Conservation (phyloP, 2,797 vertebrate species). For the Gymnothorax javanicus region DNA sequence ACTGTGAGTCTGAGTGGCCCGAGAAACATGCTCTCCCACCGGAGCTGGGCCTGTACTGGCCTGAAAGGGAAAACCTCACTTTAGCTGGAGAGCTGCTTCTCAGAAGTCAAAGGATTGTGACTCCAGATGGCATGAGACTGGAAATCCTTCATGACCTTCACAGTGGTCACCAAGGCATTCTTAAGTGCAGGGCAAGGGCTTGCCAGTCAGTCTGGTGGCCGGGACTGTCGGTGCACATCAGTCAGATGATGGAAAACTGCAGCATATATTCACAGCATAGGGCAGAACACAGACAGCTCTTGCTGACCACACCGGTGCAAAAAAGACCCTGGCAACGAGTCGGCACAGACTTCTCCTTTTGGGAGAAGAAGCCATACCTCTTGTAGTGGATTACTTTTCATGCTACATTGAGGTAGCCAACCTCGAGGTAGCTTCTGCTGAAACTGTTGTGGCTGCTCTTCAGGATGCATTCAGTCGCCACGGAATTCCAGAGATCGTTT, state of each 20-base stretch:
- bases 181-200: slow-evolving; percentile 44
- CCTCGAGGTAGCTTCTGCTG: slow-evolving; percentile 24
- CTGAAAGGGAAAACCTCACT: slow-evolving; percentile 27
- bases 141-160: slow-evolving; percentile 18
- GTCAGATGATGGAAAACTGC: too few species aligned
- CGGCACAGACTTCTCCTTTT: slow-evolving; percentile 42
- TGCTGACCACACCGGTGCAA: slow-evolving; percentile 37
- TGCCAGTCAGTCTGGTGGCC: too few species aligned
- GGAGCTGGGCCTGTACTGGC: slow-evolving; percentile 28
- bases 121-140: slow-evolving; percentile 30
- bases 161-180: slow-evolving; percentile 36
- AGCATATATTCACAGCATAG: slow-evolving; percentile 40
- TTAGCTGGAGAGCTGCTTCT: slow-evolving; percentile 30
- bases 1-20: neutral
- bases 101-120: slow-evolving; percentile 38
- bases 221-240: slow-evolving; percentile 39
- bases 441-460: slow-evolving; percentile 27
- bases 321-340: slow-evolving; percentile 41
- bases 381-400: slow-evolving; percentile 46
- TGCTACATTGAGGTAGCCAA: slow-evolving; percentile 35
- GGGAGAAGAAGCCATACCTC: slow-evolving; percentile 37
- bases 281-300: slow-evolving; percentile 37
- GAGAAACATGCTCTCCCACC: slow-evolving; percentile 6
- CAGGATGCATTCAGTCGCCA: slow-evolving; percentile 28
- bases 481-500: slow-evolving; percentile 17